These are phyloP conservation scores for Ramphastos sulfuratus DNA, from an alignment of 2,113 vertebrate genomes.

Conservation along the genomic window DNA sequence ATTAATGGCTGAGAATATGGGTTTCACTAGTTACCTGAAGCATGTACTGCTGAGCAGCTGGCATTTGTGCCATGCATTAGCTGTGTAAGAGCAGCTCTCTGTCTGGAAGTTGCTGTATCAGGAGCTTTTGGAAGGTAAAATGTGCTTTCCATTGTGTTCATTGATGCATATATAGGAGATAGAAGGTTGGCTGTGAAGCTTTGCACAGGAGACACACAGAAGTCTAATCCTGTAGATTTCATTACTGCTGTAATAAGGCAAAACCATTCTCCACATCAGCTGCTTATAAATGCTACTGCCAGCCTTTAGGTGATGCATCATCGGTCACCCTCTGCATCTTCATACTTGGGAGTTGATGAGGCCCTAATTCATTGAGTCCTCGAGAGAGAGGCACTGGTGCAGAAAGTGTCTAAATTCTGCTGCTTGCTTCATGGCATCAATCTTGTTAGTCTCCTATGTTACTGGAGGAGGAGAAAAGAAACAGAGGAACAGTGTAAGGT, in stretches of 20 bases:
- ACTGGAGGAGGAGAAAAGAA: background rate
- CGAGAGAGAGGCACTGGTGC: conserved; percentile 1
- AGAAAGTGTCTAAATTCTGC: background rate
- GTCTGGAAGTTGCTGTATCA: background rate
- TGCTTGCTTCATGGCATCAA: background rate
- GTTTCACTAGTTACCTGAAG: background rate
- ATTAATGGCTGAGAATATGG: background rate
- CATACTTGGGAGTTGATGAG: background rate
- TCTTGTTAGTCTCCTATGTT: background rate
- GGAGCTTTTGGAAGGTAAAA: background rate
- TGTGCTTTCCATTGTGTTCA: background rate
- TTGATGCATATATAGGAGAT: background rate
- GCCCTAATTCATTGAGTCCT: background rate
- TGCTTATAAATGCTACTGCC: background rate
- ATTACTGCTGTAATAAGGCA: background rate
- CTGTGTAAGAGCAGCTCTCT: background rate
- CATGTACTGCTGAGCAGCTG: background rate
- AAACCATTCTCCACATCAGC: background rate
- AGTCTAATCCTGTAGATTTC: background rate
- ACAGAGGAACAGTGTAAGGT: background rate
- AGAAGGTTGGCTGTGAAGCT: background rate
- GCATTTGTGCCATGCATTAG: background rate
- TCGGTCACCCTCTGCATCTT: background rate
- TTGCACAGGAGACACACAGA: background rate
- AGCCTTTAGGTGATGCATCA: background rate